Percentiles rank a stretch among this genome's conserved stretches.
Conservation (phyloP, 2,888 invertebrate species). For the Cosmia trapezina region DNA sequence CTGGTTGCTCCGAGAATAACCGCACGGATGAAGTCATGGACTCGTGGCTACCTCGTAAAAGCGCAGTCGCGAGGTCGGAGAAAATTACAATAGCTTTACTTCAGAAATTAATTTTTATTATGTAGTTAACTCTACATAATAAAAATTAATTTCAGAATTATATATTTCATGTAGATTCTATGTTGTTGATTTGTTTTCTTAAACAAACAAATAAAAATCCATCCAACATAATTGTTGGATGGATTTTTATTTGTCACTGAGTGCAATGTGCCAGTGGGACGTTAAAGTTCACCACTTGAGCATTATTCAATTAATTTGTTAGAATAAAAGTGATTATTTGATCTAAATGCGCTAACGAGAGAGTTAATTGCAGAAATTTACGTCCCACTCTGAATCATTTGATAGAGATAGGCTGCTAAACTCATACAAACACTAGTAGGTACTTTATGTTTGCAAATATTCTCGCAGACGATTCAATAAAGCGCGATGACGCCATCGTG, state of each 20-base stretch:
- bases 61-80: slow-evolving; percentile 60
- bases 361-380: slow-evolving; percentile 41
- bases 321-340: slow-evolving; percentile 23
- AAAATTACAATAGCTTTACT: slow-evolving; percentile 54
- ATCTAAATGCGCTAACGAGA: slow-evolving; percentile 52
- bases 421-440: slow-evolving; percentile 25
- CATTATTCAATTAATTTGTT: slow-evolving; percentile 40
- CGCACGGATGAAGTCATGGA: slow-evolving; percentile 71
- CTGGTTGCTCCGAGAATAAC: slow-evolving; percentile 73
- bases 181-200: not conserved
- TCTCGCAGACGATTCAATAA: slow-evolving; percentile 51
- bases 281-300: not conserved
- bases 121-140: no score
- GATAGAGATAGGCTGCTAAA: slow-evolving; percentile 45
- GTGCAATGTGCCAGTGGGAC: not conserved
- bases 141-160: no score
- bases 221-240: not conserved
- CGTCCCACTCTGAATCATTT: slow-evolving; percentile 43
- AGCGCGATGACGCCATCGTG: slow-evolving; percentile 61
- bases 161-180: not conserved
- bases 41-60: slow-evolving; percentile 71
- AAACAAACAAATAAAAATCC: no score
- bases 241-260: not conserved
- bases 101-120: slow-evolving; percentile 19
- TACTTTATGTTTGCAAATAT: slow-evolving; percentile 34